phyloP scores from a whole-genome alignment of 2,113 vertebrate species.

The Orthonyx spaldingii region DNA sequence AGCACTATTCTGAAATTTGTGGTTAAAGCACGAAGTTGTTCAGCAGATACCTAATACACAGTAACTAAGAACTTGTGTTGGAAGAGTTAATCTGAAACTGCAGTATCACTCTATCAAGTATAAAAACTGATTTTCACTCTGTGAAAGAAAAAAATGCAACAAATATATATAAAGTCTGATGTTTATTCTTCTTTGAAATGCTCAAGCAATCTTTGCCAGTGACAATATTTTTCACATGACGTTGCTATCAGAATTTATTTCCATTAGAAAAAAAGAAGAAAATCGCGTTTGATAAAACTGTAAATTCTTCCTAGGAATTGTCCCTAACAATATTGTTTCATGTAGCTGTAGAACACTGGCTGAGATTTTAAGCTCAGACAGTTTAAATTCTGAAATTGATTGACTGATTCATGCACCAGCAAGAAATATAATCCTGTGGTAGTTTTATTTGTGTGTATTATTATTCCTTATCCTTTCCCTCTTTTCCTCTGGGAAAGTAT shows the following conservation, averaged over 20 bases:
- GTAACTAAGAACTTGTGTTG: neutral
- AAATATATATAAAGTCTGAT: neutral
- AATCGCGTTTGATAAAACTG: neutral
- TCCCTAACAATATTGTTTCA: neutral
- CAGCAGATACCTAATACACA: neutral
- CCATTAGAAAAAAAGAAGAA: neutral
- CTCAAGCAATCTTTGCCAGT: neutral
- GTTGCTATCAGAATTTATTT: neutral
- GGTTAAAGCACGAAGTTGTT: neutral
- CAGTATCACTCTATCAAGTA: neutral
- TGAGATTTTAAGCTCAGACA: neutral
- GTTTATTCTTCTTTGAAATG: neutral
- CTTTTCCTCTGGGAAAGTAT: neutral
- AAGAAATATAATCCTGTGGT: neutral
- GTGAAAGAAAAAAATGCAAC: neutral
- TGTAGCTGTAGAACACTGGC: neutral
- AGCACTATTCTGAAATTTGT: neutral
- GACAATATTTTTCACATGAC: neutral
- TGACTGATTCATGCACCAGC: neutral
- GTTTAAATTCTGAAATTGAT: neutral
- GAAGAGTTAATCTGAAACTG: neutral
- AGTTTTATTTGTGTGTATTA: neutral
- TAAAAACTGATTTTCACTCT: neutral
- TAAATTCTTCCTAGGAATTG: neutral
- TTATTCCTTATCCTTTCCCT: neutral